Conservation (phyloP, 2,797 vertebrate genomes). For the Ctenosaura bakeri region DNA sequence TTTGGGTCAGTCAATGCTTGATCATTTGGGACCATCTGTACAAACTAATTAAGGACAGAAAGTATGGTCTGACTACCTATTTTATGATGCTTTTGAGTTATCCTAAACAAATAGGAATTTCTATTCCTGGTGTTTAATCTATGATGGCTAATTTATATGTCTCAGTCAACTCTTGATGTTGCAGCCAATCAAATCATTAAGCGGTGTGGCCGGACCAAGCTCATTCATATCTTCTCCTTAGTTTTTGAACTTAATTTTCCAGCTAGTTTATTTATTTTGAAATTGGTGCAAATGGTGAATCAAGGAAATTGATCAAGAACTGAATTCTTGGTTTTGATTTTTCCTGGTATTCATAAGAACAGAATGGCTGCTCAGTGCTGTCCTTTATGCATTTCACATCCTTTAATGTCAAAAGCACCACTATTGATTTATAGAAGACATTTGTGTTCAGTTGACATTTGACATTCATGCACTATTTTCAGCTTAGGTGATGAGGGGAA, state of each 20-base stretch:
- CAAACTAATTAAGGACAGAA: neutral
- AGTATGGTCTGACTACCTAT: neutral
- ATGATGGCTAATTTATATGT: neutral
- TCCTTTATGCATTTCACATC: neutral
- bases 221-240: neutral
- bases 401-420: constrained; percentile 21
- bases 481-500: neutral
- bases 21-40: neutral
- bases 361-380: no score
- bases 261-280: neutral
- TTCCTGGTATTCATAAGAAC: neutral
- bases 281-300: neutral
- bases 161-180: neutral
- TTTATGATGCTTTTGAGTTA: neutral
- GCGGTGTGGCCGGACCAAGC: no score
- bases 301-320: neutral
- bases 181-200: neutral
- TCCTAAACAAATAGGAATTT: neutral
- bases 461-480: neutral
- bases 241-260: constrained; percentile 9
- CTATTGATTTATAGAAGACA: neutral
- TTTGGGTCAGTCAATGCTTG: neutral
- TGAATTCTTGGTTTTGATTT: neutral
- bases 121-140: neutral
- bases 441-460: fast-evolving